Evolutionary conservation across 2,888 invertebrate genomes (phyloP), one percentile per base, ranked within the genome.

Genomic region (Gortyna flavago): DNA sequence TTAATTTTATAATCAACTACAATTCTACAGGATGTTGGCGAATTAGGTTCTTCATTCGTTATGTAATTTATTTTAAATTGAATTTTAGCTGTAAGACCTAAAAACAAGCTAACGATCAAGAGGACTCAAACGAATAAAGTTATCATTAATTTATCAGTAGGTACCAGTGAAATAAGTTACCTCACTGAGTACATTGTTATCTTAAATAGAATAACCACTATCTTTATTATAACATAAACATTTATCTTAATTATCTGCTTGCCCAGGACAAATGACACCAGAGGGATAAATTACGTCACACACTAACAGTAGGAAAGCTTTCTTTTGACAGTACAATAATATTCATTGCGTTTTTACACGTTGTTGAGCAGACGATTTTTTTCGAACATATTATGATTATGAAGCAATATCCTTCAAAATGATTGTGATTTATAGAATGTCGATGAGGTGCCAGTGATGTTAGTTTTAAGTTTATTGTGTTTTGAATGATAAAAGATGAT

Each of bases 121-220:
- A 25, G 18, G 16, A 51, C 41, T 51, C n/a, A 66, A 18, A 16
- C 2, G 48, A 59, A 66, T 65, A 32, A 48, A 38, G 29, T 51
- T 48, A 48, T 48, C 7, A 64, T 38, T 32, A 21, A 9, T 38
- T 38, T 48, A 65, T 71, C 57, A 35, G 13, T 48, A 57, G 0
- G 16, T 48, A 48, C 18, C 29, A 48, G 32, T 59, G 11, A 41
- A 65, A 9, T 72, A 41, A 59, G 16, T 57, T 65, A 11, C 32
- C 32, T 32, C 21, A 51, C 57, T 65, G 72, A 65, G 71, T 65
- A 65, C n/a, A 51, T 71, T 59, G 29, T 57, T 77, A 71, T 71
- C 78, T 48, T 9, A 2, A 64, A 18, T 18, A 44, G 0, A n/a
- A 38, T n/a, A 32, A 25, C 25, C 11, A 32, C 1, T 61, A 57